Conservation (phyloP, 2,888 invertebrate genomes). For the Tuta absoluta region DNA sequence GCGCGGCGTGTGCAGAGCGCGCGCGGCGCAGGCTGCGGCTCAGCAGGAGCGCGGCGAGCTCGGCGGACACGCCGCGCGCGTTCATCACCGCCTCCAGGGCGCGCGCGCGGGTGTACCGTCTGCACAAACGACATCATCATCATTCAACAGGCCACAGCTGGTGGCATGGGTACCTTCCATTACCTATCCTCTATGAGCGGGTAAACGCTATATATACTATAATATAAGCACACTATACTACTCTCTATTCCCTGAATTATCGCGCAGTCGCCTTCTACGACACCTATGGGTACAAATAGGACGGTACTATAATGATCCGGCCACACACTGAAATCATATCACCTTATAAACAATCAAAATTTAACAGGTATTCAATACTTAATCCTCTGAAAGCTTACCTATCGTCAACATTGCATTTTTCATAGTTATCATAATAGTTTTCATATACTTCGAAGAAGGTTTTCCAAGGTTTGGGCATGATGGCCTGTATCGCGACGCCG, state of each 20-base stretch:
- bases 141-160: too few species aligned
- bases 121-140: constrained; percentile 4
- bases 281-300: too few species aligned
- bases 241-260: too few species aligned
- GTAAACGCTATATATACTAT: too few species aligned
- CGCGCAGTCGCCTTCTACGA: too few species aligned
- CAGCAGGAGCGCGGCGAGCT: constrained; percentile 56
- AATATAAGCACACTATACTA: too few species aligned
- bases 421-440: constrained; percentile 56
- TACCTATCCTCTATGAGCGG: too few species aligned
- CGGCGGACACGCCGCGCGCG: constrained; percentile 61
- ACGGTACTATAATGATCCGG: too few species aligned
- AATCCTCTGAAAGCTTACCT: constrained; percentile 12
- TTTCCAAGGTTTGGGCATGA: constrained; percentile 45
- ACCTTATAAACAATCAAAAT: too few species aligned
- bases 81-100: constrained; percentile 70
- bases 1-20: background rate
- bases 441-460: constrained; percentile 58
- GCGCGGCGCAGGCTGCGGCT: constrained; percentile 13
- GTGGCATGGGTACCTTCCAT: too few species aligned
- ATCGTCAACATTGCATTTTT: constrained; percentile 45
- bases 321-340: too few species aligned
- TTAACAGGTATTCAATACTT: too few species aligned
- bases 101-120: constrained; percentile 43
- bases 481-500: constrained; percentile 47